Evolutionary conservation across 2,888 invertebrate genomes (phyloP), one percentile per base, ranked within the genome.

Genomic region (Xestia c-nigrum): DNA sequence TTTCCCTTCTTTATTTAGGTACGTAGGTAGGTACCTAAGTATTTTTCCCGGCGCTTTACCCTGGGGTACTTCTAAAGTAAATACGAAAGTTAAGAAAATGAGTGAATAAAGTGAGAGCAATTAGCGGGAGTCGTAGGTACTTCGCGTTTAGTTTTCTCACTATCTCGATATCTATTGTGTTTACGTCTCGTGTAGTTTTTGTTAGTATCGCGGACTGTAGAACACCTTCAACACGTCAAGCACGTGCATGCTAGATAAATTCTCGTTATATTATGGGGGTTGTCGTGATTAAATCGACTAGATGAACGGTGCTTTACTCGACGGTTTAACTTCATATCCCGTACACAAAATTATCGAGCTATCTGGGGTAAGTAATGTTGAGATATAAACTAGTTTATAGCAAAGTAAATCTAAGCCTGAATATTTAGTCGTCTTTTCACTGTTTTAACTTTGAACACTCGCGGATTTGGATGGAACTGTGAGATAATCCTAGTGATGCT

Each of bases 141-240:
- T n/a, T 65, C 43, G 50, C 72, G 61, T 69, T 79, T 68, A 65
- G 71, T 72, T 81, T 38, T 82, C 72, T 74, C 57, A 82, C 72
- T 76, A 69, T 82, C 76, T 79, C 73, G 72, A 84, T 86, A 63
- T 75, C 69, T 55, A 70, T 81, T 85, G 66, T 81, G 57, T 80
- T 76, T 72, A 83, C 83, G 84, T 87, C 85, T 86, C 86, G 74
- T 80, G 83, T 85, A 80, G 82, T 78, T 84, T 87, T 80, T 76
- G 83, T 86, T 88, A 88, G 85, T 85, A 76, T 83, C 82, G 85
- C 76, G 80, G 78, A 83, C 80, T 80, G 74, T 72, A 78, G 72
- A 79, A 80, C 82, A 85, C 79, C 86, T 87, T 88, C 76, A 78
- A 78, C 72, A 77, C 79, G 84, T 74, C 68, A 76, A 69, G 50